phyloP scores from a whole-genome alignment of 2,797 vertebrate genomes.

The Perdix hodgsoniae region DNA sequence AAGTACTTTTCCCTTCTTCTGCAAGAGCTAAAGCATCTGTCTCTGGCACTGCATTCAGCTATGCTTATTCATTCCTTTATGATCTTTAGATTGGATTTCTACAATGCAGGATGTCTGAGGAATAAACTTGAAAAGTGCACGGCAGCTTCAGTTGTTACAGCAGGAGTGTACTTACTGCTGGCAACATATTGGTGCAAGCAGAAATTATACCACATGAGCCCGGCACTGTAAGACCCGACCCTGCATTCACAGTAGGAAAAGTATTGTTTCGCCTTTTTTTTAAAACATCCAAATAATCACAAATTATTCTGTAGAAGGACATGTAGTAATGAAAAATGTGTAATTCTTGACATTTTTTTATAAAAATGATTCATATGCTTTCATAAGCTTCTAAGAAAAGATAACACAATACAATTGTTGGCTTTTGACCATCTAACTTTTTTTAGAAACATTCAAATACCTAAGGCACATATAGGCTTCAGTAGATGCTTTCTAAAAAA shows the following conservation, averaged over 20 bases:
- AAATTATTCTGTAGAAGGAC: background rate
- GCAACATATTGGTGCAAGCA: background rate
- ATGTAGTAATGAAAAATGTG: background rate
- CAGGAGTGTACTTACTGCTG: background rate
- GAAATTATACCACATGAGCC: background rate
- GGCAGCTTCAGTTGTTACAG: slow-evolving; percentile 15
- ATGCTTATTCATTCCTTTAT: slow-evolving; percentile 13
- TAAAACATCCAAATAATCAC: background rate
- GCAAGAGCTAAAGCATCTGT: background rate
- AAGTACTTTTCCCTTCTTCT: background rate
- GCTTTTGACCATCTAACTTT: background rate
- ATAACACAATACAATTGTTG: background rate
- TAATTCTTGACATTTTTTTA: background rate
- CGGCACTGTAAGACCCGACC: background rate
- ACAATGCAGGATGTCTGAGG: background rate
- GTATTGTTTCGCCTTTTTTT: background rate
- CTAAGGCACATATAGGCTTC: background rate
- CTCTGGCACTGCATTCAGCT: slow-evolving; percentile 5
- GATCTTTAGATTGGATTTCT: slow-evolving; percentile 27
- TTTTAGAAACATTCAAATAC: background rate
- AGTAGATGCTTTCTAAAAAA: background rate
- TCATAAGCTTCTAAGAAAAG: background rate
- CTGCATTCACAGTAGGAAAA: background rate
- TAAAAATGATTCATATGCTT: background rate
- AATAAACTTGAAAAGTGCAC: slow-evolving; percentile 20